Evolutionary conservation across 2,797 vertebrate genomes (phyloP).

Genomic region (Diceros bicornis): DNA sequence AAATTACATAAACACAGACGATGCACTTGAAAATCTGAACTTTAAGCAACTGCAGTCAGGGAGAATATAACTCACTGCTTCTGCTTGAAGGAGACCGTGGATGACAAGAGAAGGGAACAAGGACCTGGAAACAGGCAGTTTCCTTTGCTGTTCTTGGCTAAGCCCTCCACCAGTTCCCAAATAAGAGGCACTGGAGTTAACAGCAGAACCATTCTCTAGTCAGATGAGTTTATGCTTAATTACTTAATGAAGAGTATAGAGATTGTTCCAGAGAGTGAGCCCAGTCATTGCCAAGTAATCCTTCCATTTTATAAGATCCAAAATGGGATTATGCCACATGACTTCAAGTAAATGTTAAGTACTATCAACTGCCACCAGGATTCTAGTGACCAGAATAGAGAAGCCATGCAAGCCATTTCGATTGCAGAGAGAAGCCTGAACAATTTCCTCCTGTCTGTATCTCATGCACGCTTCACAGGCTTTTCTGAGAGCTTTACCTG

Average conservation of each 20-base stretch:
- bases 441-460: neutral
- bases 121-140: neutral
- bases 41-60: neutral
- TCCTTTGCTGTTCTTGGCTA: neutral
- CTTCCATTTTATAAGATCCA: slow-evolving; percentile 6
- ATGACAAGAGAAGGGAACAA: slow-evolving; percentile 11
- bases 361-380: neutral
- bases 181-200: neutral
- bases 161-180: neutral
- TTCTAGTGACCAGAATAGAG: neutral
- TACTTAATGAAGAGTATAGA: neutral
- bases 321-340: neutral
- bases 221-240: slow-evolving; percentile 1
- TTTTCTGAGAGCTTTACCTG: neutral
- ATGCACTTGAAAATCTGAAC: slow-evolving; percentile 59
- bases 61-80: neutral
- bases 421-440: neutral
- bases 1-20: slow-evolving; percentile 20
- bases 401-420: neutral
- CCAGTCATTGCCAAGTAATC: neutral
- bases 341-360: neutral
- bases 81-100: neutral
- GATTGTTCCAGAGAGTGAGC: neutral
- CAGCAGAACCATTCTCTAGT: neutral
- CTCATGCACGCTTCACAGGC: too few relatives aligned